Base-by-base conservation (phyloP, 2,113 vertebrate genomes). In the Onychostoma macrolepis region DNA sequence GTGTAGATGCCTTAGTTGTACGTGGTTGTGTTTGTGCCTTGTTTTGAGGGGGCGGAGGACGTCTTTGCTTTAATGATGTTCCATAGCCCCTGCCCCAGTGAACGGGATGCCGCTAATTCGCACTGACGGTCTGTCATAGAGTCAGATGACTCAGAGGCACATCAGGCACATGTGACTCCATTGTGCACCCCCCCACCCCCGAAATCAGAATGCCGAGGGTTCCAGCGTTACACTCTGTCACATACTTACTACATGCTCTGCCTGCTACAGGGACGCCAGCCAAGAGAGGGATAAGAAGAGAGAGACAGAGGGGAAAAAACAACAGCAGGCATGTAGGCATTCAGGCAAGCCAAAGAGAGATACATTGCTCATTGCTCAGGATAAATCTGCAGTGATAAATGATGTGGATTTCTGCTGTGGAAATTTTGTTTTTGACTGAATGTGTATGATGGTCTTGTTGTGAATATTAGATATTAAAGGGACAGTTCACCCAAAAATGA, bases 141-240 rank as follows among this genome's bases (percentile, higher is more conserved):
- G 90, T 92, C 91, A 84, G 88, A 89, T 89, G 89, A 89, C 86
- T 92, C 56, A 90, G 83, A 84, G 89, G 78, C 83, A 88, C 86
- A 91, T 87, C 82, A 82, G 83, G 88, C 91, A 89, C 91, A 90
- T 89, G 91, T 90, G 91, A 91, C 89, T 92, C 87, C 80, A 74
- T 84, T 92, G 85, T 88, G 80, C 85, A 67, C 88, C 83, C 74
- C 75, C 82, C 91, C 90, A 85, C 90, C 80, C 76, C 85, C 85
- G 17, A 80, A 77, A 91, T 91, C 88, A 80, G 83, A 78, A 85
- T 56, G 85, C 90, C 71, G 1, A 83, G 82, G 85, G 38, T 76
- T 83, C 79, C 80, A 76, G 65, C 90, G 88, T 90, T 83, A 36
- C 88, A 90, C 77, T 85, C 85, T 80, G 81, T 88, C 87, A 82